These are phyloP conservation scores for Regulus satrapa DNA, from an alignment of 2,113 vertebrate species.

Conservation along the genomic window DNA sequence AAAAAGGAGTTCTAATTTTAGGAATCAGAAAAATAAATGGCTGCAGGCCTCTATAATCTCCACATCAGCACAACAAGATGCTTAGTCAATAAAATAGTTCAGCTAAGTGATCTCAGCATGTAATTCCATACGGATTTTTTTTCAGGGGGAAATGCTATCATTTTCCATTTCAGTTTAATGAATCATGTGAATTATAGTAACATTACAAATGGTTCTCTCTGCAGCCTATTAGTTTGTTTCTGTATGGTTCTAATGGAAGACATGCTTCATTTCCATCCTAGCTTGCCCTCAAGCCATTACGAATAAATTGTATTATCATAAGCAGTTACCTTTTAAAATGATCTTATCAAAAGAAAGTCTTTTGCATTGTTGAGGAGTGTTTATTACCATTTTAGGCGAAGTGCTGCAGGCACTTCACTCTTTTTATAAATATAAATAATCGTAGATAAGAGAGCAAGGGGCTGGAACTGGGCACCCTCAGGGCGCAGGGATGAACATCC, in stretches of 20 bases:
- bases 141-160: slow-evolving; percentile 89
- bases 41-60: slow-evolving; percentile 60
- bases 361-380: slow-evolving; percentile 75
- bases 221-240: slow-evolving; percentile 99
- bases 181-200: slow-evolving; percentile 99
- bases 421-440: slow-evolving; percentile 22
- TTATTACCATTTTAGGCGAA: slow-evolving; percentile 78
- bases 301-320: slow-evolving; percentile 95
- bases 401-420: slow-evolving; percentile 51
- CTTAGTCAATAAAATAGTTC: slow-evolving; percentile 90
- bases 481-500: neutral
- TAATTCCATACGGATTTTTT: slow-evolving; percentile 85
- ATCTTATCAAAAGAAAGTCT: slow-evolving; percentile 80
- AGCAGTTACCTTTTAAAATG: slow-evolving; percentile 86
- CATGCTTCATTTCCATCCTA: slow-evolving; percentile 89
- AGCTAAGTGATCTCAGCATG: slow-evolving; percentile 86
- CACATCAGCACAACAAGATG: slow-evolving; percentile 84
- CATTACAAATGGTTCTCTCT: slow-evolving; percentile 97
- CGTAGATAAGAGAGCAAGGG: neutral
- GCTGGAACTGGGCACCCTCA: neutral
- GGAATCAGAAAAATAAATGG: slow-evolving; percentile 47
- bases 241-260: slow-evolving; percentile 98
- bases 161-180: slow-evolving; percentile 99
- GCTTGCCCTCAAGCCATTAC: slow-evolving; percentile 85
- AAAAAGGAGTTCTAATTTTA: slow-evolving; percentile 40